Base-by-base conservation (phyloP, 2,888 invertebrate species). In the Pyrgus malvae region DNA sequence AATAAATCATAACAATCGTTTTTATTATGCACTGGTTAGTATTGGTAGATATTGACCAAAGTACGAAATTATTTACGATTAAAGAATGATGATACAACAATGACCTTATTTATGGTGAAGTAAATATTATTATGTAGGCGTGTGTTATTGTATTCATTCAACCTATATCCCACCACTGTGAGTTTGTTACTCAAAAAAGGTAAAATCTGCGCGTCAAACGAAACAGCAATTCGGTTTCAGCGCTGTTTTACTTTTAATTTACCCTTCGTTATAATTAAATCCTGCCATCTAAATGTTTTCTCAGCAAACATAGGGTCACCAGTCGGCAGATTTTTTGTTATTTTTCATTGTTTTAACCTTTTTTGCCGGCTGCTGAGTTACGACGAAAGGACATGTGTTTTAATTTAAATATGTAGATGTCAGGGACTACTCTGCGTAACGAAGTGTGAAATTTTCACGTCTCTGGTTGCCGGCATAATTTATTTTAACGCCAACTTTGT, bases 341-440 rank as follows among this genome's bases (percentile, higher is more conserved):
- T 31, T 40, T 21, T 37, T 11, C 27, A 8, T 49, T 40, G 19
- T 37, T 48, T 49, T 19, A 29, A 49, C 40, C 14, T 42, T 27
- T 42, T 27, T 27, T 42, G 12, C 7, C 25, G 8, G 38, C 21
- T 27, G 38, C 48, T 29, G 17, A 38, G n/a, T n/a, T n/a, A n/a
- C n/a, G n/a, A n/a, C n/a, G n/a, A 38, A 33, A 27, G 19, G 19
- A 48, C 16, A 48, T 19, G 27, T 12, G 19, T 31, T 49, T 48
- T 49, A 49, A 49, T 49, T 49, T 40, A 40, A 49, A 49, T 48
- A 37, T 38, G 37, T 25, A 48, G 48, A 37, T 27, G 27, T 38
- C 8, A 11, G 31, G 37, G n/a, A 46, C 12, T 33, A 11, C 19
- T 5, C 17, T 27, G 27, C 12, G 19, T 29, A 14, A 23, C 29